Base-by-base conservation (phyloP, 2,888 invertebrate genomes). In the Erpobdella octoculata region DNA sequence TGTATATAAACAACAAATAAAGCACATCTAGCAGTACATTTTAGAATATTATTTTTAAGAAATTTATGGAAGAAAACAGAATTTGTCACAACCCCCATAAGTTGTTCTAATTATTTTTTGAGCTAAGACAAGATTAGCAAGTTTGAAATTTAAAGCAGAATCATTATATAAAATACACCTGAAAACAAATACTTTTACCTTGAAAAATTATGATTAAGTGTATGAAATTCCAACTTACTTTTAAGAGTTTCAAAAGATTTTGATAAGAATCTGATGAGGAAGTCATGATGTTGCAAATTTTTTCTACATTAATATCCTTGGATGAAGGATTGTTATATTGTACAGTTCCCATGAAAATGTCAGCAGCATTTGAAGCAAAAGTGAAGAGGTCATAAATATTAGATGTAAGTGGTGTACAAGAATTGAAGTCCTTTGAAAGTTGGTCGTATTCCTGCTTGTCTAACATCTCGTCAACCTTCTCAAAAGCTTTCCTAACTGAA, bases 341-440 rank as follows among this genome's bases (percentile, higher is more conserved):
- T 25, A 77, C 77, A 15, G 75, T 73, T 4, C 77, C 76, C 77
- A 74, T 73, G 61, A 79, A 74, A 62, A 73, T 64, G 28, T 76
- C 78, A n/a, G 78, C 79, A n/a, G 78, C 67, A 59, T 78, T 78
- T 12, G 76, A 73, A 5, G 74, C 77, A 74, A 79, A 76, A 59
- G 74, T 70, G 35, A 75, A 74, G 8, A 72, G 69, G 72, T 78
- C 78, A 46, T 74, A 66, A 15, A 66, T 62, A 18, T 74, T 61
- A 1, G 53, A 41, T n/a, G 66, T 68, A 9, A 79, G 35, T 15
- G 74, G 73, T 4, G 73, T 46, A 74, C 79, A 79, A 1, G 78
- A 78, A n/a, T 66, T 53, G 69, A 79, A 79, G 64, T 79, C 78
- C 25, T 71, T 59, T 31, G 67, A 61, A 28, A 79, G 72, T 65